A percentile compares a stretch with the other conserved stretches of the same genome.
Evolutionary conservation across 2,888 invertebrate genomes (phyloP).

Genomic region (Dolichopus griseipennis): DNA sequence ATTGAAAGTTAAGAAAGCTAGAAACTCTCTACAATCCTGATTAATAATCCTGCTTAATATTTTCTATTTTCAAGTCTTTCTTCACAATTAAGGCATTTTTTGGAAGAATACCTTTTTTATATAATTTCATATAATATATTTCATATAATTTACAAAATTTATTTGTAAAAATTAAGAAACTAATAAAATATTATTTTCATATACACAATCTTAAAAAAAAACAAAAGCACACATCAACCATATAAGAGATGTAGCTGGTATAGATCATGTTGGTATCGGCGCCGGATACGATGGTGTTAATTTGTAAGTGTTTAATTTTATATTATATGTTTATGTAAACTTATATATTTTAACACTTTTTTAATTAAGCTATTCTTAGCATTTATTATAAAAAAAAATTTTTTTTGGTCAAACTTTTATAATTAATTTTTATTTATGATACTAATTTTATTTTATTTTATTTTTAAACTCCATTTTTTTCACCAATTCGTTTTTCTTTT

Average conservation of each 20-base stretch:
- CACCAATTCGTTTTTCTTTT: constrained; percentile 8
- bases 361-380: constrained; percentile 9
- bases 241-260: constrained; percentile 72
- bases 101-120: too few species aligned
- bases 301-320: constrained; percentile 61
- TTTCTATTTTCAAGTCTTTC: neutral
- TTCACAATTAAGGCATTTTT: too few species aligned
- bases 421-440: constrained; percentile 1
- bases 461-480: neutral
- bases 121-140: too few species aligned
- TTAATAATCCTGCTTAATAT: too few species aligned
- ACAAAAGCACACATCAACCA: constrained; percentile 77
- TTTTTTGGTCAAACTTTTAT: neutral
- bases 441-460: neutral
- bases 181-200: neutral
- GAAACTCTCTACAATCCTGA: too few species aligned
- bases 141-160: too few species aligned
- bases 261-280: constrained; percentile 79
- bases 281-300: constrained; percentile 86
- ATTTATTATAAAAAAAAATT: neutral
- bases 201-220: constrained; percentile 11
- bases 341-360: neutral
- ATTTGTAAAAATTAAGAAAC: neutral
- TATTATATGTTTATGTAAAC: neutral
- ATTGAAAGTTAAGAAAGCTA: too few species aligned